Evolutionary conservation across 2,113 vertebrate species (phyloP).

Genomic region (Coptodon bakossiorum): DNA sequence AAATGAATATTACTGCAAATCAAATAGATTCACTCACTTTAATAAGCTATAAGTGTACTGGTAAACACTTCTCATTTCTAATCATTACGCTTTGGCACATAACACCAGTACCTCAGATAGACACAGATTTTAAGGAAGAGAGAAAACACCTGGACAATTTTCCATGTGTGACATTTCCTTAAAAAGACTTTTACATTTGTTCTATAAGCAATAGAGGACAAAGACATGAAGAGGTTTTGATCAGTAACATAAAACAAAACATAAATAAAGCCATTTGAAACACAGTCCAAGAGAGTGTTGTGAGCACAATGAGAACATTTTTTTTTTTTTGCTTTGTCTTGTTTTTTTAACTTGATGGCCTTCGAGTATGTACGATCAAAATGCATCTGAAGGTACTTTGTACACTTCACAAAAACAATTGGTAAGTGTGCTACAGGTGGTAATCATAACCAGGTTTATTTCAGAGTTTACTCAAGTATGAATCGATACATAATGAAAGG

Average conservation of each 20-base stretch:
- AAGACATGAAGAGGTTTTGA: background rate
- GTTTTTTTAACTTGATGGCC: background rate
- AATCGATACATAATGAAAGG: background rate
- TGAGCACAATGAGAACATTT: background rate
- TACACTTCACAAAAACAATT: background rate
- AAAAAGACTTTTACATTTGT: background rate
- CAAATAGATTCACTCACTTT: background rate
- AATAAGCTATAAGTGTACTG: background rate
- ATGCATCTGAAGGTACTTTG: background rate
- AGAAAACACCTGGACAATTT: background rate
- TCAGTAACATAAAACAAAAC: background rate
- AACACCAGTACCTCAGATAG: slow-evolving; percentile 12
- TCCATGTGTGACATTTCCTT: background rate
- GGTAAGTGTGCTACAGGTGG: background rate
- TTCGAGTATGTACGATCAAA: background rate
- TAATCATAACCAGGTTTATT: background rate
- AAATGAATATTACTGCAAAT: background rate
- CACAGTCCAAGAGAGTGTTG: background rate
- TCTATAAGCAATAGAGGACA: background rate
- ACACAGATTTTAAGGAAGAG: background rate
- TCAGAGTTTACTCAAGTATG: background rate
- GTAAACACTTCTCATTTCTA: slow-evolving; percentile 9
- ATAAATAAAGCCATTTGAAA: background rate
- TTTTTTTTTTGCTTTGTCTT: background rate
- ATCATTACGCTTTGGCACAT: slow-evolving; percentile 31